Percentiles rank a stretch among this genome's conserved stretches.
phyloP scores from a whole-genome alignment of 2,797 vertebrate genomes.

The Spheniscus humboldti region DNA sequence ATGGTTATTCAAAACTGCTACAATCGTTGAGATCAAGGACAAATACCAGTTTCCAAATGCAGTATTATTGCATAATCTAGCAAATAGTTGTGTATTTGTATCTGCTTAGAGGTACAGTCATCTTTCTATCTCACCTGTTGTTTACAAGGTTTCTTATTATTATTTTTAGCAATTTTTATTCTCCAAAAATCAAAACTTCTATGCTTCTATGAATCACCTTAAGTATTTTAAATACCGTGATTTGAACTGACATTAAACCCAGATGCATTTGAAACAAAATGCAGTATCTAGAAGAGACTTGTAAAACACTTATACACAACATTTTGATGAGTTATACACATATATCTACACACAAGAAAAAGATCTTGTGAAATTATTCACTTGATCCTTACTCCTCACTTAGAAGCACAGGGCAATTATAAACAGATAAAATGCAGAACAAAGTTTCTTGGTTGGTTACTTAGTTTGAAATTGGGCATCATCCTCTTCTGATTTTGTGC shows the following conservation, averaged over 20 bases:
- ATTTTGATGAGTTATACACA: not conserved
- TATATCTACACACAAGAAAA: not conserved
- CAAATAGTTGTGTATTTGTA: not conserved
- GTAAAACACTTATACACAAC: not conserved
- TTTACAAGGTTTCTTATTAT: not conserved
- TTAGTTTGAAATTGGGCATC: not conserved
- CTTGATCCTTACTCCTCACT: not conserved
- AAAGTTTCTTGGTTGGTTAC: not conserved
- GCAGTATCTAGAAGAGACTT: not conserved
- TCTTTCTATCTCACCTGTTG: not conserved
- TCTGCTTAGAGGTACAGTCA: not conserved
- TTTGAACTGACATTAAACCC: not conserved
- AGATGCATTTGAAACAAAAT: not conserved
- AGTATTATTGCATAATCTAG: not conserved
- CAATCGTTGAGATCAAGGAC: not conserved
- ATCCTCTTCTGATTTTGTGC: not conserved
- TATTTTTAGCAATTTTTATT: not conserved
- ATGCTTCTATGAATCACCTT: not conserved
- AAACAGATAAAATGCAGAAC: not conserved
- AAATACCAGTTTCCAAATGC: not conserved
- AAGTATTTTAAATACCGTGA: not conserved
- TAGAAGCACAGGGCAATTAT: not conserved
- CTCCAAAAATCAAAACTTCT: not conserved
- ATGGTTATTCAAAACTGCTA: slow-evolving; percentile 14
- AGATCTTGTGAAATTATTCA: not conserved